phyloP scores from a whole-genome alignment of 2,797 vertebrate species.

The Xyrichtys novacula region DNA sequence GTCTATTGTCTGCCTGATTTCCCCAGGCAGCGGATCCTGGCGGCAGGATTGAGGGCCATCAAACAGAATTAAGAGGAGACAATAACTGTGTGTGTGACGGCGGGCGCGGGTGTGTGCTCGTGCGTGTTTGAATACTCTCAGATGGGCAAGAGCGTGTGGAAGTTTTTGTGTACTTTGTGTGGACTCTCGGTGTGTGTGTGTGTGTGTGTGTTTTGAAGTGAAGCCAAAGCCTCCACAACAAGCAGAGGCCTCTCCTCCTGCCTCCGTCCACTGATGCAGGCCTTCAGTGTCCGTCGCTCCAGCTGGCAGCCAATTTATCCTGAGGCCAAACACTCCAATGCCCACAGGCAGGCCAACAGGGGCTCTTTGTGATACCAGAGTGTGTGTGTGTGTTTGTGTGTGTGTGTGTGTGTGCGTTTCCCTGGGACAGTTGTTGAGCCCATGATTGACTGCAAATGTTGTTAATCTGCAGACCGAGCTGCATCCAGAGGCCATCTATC shows the following conservation, averaged over 20 bases:
- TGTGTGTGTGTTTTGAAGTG: conserved; percentile 58
- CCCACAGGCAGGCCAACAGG: conserved; percentile 73
- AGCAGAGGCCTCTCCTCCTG: conserved; percentile 73
- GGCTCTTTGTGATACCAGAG: conserved; percentile 72
- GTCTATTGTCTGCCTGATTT: conserved; percentile 73
- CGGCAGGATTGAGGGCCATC: conserved; percentile 69
- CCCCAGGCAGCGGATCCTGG: conserved; percentile 57
- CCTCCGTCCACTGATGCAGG: conserved; percentile 66
- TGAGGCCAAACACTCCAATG: conserved; percentile 76
- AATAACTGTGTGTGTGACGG: conserved; percentile 55
- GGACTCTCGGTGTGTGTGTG: conserved; percentile 9
- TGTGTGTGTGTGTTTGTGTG: conserved; percentile 35
- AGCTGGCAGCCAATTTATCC: conserved; percentile 74
- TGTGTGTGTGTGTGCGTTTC: conserved; percentile 43
- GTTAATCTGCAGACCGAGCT: conserved; percentile 47
- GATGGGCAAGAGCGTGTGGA: background rate
- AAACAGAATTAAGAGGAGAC: conserved; percentile 70
- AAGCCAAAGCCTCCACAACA: conserved; percentile 70
- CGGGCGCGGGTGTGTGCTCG: conserved; percentile 11
- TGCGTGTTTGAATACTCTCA: conserved; percentile 18
- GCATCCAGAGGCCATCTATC: conserved; percentile 17
- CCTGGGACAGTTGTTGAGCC: conserved; percentile 60
- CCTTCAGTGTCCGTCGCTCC: conserved; percentile 72
- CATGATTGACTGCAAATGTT: conserved; percentile 63
- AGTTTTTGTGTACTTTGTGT: conserved; percentile 20